phyloP scores from a whole-genome alignment of 2,797 vertebrate species.

The Esox lucius region DNA sequence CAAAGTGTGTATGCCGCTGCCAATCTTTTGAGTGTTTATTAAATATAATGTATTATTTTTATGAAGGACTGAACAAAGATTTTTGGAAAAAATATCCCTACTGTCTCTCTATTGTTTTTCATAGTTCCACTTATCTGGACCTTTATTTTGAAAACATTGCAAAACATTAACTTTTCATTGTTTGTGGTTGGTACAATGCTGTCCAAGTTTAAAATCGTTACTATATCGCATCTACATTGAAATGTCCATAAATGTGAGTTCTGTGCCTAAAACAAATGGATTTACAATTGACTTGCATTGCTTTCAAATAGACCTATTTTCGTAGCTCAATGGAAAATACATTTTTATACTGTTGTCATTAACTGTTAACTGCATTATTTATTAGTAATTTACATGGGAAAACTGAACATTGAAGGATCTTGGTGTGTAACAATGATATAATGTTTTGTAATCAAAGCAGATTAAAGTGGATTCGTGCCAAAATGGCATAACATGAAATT shows the following conservation, averaged over 20 bases:
- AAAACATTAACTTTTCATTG: not conserved
- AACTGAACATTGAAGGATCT: constrained; percentile 15
- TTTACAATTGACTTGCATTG: not conserved
- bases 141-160: constrained; percentile 2
- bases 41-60: constrained; percentile 5
- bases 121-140: not conserved
- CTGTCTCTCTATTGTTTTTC: not conserved
- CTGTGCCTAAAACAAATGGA: not conserved
- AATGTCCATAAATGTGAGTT: constrained; percentile 19
- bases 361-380: constrained; percentile 7
- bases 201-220: constrained; percentile 5
- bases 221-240: constrained; percentile 12
- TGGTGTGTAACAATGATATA: not conserved
- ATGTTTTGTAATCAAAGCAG: not conserved
- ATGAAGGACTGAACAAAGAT: constrained; percentile 23
- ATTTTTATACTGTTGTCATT: not conserved
- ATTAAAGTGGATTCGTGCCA: not conserved
- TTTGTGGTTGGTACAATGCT: not conserved
- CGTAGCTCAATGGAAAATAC: not conserved
- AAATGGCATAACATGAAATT: too few relatives aligned
- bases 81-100: not conserved
- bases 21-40: constrained; percentile 5
- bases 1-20: constrained; percentile 15
- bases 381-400: constrained; percentile 3
- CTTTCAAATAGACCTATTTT: not conserved